Conservation (phyloP, 2,113 vertebrate genomes). For the Pontoporia blainvillei region DNA sequence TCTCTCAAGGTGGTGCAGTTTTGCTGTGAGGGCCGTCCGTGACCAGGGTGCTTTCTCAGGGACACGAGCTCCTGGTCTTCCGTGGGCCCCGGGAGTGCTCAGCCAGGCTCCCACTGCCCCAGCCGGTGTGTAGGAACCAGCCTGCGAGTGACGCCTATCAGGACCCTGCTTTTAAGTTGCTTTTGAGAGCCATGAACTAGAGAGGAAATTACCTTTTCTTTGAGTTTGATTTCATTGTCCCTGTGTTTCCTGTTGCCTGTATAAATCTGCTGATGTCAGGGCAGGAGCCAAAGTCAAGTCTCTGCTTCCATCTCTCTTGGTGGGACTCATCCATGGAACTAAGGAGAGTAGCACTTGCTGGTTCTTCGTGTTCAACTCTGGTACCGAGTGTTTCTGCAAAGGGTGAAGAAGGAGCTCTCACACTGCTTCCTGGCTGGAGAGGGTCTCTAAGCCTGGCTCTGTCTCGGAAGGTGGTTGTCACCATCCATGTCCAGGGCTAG, state of each 20-base stretch:
- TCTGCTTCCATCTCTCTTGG: background rate
- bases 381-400: background rate
- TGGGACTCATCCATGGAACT: background rate
- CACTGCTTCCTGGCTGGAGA: background rate
- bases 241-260: background rate
- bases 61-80: background rate
- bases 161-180: background rate
- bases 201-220: background rate
- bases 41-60: background rate
- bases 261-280: background rate
- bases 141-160: background rate
- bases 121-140: rapidly evolving
- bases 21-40: rapidly evolving
- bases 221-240: background rate
- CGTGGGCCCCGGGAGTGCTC: background rate
- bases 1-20: background rate
- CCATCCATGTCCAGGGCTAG: background rate
- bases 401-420: background rate
- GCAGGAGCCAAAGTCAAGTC: background rate
- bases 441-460: background rate
- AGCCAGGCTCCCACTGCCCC: background rate
- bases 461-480: too few species aligned
- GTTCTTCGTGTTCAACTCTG: background rate
- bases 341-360: background rate
- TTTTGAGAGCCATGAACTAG: background rate